Base-by-base conservation (phyloP, 2,888 invertebrate genomes). In the Sphecodes monilicornis region DNA sequence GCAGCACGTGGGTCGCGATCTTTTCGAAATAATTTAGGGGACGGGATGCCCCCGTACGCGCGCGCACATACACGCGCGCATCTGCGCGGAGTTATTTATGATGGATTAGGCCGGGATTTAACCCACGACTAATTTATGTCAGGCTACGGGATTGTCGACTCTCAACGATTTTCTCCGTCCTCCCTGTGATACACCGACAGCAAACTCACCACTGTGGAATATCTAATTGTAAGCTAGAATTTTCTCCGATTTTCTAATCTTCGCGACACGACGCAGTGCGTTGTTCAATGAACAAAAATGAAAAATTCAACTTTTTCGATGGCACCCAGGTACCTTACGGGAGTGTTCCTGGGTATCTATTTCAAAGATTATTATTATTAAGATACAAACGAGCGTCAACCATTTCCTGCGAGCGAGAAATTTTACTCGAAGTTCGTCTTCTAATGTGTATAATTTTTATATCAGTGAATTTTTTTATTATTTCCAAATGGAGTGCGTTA, bases 71-170 rank as follows among this genome's bases (percentile, higher is more conserved):
- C 82, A 90, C 91, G 89, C 91, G 89, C 93, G 93, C 94, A 94
- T 93, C 93, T 94, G 94, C 90, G 92, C 91, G 88, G 92, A 94
- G 94, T 94, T 94, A 94, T 94, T 94, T 94, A 94, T 94, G 94
- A 94, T 94, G 93, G 94, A 94, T 94, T 94, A 93, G 92, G 88
- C 90, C 89, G 90, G 93, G 93, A 91, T 94, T 94, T 94, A 93
- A 92, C 92, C 92, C 92, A 90, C 92, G 91, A 92, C 92, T 93
- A 94, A 94, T 94, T 94, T 94, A 94, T 93, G 91, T 91, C 85
- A 87, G 89, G 88, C 87, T 90, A 89, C 90, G 91, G 92, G 92
- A 90, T 92, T 91, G 91, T 89, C 92, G 89, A 90, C 88, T 92
- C 90, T 90, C 84, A 82, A 87, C 90, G 86, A 81, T 86, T 82